A percentile compares a stretch with the other conserved stretches of the same genome.
Evolutionary conservation across 2,888 invertebrate genomes (phyloP).

Genomic region (Thysanoteuthis rhombus): DNA sequence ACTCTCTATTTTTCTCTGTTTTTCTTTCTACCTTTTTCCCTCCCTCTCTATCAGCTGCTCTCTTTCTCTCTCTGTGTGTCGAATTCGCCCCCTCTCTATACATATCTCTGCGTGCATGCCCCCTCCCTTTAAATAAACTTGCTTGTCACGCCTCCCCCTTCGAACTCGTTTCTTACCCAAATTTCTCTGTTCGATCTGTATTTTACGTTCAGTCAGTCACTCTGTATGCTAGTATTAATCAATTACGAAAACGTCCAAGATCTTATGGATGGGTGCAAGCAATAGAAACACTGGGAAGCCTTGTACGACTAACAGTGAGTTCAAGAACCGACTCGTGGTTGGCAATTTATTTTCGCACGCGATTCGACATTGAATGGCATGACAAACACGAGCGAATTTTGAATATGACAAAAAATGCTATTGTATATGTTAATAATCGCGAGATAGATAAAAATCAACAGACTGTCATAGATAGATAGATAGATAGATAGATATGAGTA

Average conservation of each 20-base stretch:
- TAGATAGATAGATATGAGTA: background rate
- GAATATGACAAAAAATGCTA: background rate
- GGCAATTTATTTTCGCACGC: background rate
- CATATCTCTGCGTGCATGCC: background rate
- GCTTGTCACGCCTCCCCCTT: background rate
- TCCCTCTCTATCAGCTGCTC: background rate
- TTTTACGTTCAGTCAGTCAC: background rate
- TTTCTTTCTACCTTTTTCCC: background rate
- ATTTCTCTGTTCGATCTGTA: background rate
- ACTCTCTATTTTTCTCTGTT: background rate
- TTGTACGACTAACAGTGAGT: background rate
- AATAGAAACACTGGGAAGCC: background rate
- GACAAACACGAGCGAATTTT: too few species aligned
- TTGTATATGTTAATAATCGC: too few species aligned
- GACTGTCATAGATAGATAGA: background rate
- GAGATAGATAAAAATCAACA: too few species aligned
- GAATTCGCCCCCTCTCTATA: background rate
- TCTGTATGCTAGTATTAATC: background rate
- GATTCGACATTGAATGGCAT: background rate
- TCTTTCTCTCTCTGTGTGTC: background rate
- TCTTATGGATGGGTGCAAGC: background rate
- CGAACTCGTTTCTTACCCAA: background rate
- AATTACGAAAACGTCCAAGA: slow-evolving; percentile 24
- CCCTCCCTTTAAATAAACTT: background rate
- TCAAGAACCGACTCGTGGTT: background rate